Base-by-base conservation (phyloP, 37 sponge, comb jelly and placozoan species). In the Cliona cf. orientalis region DNA sequence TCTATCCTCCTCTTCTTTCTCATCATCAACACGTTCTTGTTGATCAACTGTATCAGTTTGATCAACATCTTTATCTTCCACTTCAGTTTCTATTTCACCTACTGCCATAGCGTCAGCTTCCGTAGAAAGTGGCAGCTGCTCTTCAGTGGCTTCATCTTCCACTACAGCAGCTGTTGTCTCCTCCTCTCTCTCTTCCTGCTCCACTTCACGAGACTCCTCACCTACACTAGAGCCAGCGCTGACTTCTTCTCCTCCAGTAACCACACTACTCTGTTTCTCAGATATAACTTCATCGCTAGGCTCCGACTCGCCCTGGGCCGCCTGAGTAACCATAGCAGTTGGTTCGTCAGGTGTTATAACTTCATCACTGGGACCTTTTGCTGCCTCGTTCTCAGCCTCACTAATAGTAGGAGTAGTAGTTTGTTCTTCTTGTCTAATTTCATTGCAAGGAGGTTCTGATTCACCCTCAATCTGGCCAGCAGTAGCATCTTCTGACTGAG, bases 121-220 rank as follows among this genome's bases (percentile, higher is more conserved):
- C n/a, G n/a, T n/a, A 5, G 3, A 35, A 3, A 37, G 66, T 5
- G 34, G 36, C 3, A 66, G 66, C 37, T 14, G 38, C 70, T 69
- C 70, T 35, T 69, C 70, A 41, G 22, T 69, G n/a, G 39, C 43
- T 4, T 69, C 44, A 39, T 66, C 67, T 23, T 35, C 38, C 31
- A 11, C 75, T 35, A 29, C 75, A 25, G 12, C 75, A 56, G 5
- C 2, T 29, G 5, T 29, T 59, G 28, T 59, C 11, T 49, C 55
- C 66, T 64, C 66, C 21, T 64, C 66, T 64, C 66, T 64, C 33
- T 64, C 28, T 34, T 11, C 67, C 37, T 34, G 34, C 11, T 35
- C 40, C 7, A 34, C 35, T 29, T 34, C 39, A 38, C 38, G 21
- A 35, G 25, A n/a, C 28, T 46, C 7, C 41, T 75, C 42, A 35